Conservation (phyloP, 2,797 vertebrate genomes). For the Eupleurogrammus muticus region DNA sequence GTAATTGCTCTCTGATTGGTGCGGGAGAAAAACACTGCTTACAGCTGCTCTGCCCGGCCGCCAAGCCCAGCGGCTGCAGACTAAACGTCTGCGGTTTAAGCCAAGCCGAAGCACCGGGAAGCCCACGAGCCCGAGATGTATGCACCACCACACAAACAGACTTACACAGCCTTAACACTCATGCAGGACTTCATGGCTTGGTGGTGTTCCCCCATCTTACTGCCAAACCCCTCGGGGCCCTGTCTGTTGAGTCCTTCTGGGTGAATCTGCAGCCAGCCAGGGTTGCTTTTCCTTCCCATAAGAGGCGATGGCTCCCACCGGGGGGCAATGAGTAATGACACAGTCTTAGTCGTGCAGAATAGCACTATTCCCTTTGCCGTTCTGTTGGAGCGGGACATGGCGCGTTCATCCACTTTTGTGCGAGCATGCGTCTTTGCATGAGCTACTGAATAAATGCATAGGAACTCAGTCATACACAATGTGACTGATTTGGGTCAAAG, state of each 20-base stretch:
- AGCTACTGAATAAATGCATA: slow-evolving; percentile 58
- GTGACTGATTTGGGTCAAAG: slow-evolving; percentile 82
- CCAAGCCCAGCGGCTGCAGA: slow-evolving; percentile 35
- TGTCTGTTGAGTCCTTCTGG: slow-evolving; percentile 45
- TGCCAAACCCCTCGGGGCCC: slow-evolving; percentile 53
- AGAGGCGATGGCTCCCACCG: slow-evolving; percentile 43
- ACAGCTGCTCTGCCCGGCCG: slow-evolving; percentile 20
- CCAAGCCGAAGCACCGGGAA: slow-evolving; percentile 25
- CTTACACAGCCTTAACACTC: not conserved
- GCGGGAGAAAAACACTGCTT: slow-evolving; percentile 18
- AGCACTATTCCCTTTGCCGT: slow-evolving; percentile 22
- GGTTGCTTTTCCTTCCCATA: slow-evolving; percentile 50
- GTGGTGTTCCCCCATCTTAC: slow-evolving; percentile 22
- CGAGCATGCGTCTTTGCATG: slow-evolving; percentile 33
- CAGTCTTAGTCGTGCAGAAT: slow-evolving; percentile 37
- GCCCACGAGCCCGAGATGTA: slow-evolving; percentile 22
- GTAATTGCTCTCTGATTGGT: slow-evolving; percentile 9
- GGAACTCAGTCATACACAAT: slow-evolving; percentile 61
- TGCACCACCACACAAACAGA: slow-evolving; percentile 15
- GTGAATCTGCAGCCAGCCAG: slow-evolving; percentile 36
- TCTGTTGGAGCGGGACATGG: slow-evolving; percentile 32
- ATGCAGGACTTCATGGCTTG: slow-evolving; percentile 12
- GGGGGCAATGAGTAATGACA: slow-evolving; percentile 61
- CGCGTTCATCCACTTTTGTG: slow-evolving; percentile 37
- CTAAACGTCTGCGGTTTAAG: not conserved